Conservation (phyloP, 2,888 invertebrate species). For the Scaptomyza cyrtandrae region DNA sequence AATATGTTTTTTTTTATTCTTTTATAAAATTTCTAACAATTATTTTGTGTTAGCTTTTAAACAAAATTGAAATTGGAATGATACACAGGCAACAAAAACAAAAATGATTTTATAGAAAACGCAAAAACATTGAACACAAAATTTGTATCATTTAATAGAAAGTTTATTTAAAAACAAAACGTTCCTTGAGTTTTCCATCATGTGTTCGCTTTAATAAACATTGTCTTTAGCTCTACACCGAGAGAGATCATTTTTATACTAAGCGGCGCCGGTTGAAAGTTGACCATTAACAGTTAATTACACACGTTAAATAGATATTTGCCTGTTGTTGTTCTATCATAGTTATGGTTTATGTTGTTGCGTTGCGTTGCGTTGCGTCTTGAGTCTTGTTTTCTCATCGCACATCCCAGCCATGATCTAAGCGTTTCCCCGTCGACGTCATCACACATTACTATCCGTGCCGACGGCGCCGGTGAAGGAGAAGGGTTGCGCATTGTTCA, state of each 20-base stretch:
- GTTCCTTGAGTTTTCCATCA: conserved; percentile 42
- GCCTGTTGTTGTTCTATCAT: conserved; percentile 29
- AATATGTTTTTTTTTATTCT: conserved; percentile 25
- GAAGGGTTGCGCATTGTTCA: conserved; percentile 92
- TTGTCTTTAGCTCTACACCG: conserved; percentile 36
- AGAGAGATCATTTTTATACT: conserved; percentile 44
- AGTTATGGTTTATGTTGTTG: conserved; percentile 40
- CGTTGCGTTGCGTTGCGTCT: conserved; percentile 67
- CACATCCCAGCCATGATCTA: conserved; percentile 53
- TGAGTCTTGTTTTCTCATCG: conserved; percentile 78
- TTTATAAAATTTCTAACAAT: conserved; percentile 57
- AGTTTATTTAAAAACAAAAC: conserved; percentile 39
- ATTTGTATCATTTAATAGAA: conserved; percentile 38
- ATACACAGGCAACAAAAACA: conserved; percentile 70
- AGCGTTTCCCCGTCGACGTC: conserved; percentile 20
- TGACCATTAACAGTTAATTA: conserved; percentile 54
- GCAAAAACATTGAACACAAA: conserved; percentile 50
- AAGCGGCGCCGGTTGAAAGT: conserved; percentile 24
- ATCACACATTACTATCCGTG: conserved; percentile 89
- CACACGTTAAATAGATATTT: conserved; percentile 51
- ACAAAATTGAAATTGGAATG: conserved; percentile 62
- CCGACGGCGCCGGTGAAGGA: conserved; percentile 89
- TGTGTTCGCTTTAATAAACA: conserved; percentile 30
- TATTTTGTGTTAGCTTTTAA: conserved; percentile 34
- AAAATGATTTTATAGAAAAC: conserved; percentile 47